Conservation (phyloP, 2,888 invertebrate species). For the Uropetala carovei region DNA sequence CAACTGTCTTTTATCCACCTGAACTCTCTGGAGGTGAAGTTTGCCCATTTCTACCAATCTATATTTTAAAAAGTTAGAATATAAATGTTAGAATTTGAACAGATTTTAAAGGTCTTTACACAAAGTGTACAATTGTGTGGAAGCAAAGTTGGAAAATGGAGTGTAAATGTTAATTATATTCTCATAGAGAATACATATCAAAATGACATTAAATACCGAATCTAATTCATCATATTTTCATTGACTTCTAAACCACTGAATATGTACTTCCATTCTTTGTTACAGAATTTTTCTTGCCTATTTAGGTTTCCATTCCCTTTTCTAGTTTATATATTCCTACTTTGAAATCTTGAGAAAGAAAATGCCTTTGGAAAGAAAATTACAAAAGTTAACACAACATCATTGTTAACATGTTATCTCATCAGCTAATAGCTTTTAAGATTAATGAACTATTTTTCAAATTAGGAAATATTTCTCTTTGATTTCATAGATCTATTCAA, state of each 20-base stretch:
- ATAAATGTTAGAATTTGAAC: not conserved
- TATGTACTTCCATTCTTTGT: not conserved
- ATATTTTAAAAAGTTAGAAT: not conserved
- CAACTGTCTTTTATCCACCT: conserved; percentile 77
- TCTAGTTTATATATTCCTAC: too few species aligned
- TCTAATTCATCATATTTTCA: not conserved
- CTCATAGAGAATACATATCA: too few species aligned
- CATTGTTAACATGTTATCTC: too few species aligned
- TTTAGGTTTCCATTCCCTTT: too few species aligned
- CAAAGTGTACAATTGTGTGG: not conserved
- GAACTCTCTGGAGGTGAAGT: conserved; percentile 84
- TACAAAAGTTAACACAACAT: too few species aligned
- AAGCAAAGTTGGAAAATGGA: not conserved
- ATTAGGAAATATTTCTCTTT: not conserved
- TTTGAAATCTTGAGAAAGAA: too few species aligned
- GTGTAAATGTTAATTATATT: not conserved
- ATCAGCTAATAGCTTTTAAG: too few species aligned
- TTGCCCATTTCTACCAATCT: conserved; percentile 90
- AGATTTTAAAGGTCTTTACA: not conserved
- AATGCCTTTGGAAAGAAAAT: too few species aligned
- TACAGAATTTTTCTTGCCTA: too few species aligned
- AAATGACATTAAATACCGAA: not conserved
- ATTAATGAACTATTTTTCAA: not conserved
- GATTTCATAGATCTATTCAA: not conserved
- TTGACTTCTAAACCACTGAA: not conserved